Conservation (phyloP, 2,888 invertebrate species). For the Caenorhabditis japonica region DNA sequence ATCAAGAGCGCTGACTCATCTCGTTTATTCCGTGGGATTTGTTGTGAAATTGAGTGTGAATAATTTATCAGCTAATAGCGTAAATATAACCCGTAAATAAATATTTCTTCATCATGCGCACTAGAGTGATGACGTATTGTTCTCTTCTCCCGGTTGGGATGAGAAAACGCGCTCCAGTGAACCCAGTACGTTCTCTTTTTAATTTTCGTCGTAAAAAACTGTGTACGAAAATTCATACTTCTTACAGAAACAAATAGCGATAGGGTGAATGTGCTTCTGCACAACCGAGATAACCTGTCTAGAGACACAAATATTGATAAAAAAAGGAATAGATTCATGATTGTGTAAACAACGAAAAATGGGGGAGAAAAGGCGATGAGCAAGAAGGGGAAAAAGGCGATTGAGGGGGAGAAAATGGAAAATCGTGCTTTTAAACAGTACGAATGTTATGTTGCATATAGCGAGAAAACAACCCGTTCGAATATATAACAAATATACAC, state of each 20-base stretch:
- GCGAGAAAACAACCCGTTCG: slow-evolving; percentile 20
- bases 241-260: too few relatives aligned
- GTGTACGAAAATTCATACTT: too few relatives aligned
- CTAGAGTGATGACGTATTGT: too few relatives aligned
- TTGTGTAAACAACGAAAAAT: background rate
- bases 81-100: too few relatives aligned
- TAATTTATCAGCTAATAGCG: slow-evolving; percentile 25
- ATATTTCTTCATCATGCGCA: slow-evolving; percentile 18
- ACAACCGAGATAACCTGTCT: background rate
- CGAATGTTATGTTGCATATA: slow-evolving; percentile 28
- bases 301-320: background rate
- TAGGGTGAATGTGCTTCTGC: too few relatives aligned
- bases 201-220: too few relatives aligned
- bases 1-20: slow-evolving; percentile 19
- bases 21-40: too few relatives aligned
- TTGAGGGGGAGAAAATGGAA: background rate
- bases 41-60: slow-evolving; percentile 31
- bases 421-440: slow-evolving; percentile 38
- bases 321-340: slow-evolving; percentile 11
- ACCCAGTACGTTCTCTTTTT: too few relatives aligned
- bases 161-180: too few relatives aligned
- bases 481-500: slow-evolving; percentile 4
- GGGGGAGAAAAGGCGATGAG: slow-evolving; percentile 8
- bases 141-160: too few relatives aligned
- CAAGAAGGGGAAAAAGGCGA: slow-evolving; percentile 10